These are phyloP conservation scores for Sapayoa aenigma DNA, from an alignment of 2,113 vertebrate genomes.

Conservation along the genomic window DNA sequence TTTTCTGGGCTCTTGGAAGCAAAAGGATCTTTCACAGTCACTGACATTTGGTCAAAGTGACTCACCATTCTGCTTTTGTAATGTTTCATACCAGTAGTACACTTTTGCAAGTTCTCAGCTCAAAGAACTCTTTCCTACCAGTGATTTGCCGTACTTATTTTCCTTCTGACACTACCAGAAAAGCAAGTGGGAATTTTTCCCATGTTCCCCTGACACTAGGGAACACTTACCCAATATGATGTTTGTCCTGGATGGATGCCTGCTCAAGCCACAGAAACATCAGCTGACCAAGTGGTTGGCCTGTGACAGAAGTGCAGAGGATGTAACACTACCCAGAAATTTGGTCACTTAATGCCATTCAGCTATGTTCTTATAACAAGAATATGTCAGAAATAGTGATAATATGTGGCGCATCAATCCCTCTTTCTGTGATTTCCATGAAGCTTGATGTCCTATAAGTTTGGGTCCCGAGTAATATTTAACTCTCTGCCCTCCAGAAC, in stretches of 20 bases:
- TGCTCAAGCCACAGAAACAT: not conserved
- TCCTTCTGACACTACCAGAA: not conserved
- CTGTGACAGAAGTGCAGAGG: not conserved
- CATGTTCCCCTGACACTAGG: rapidly evolving
- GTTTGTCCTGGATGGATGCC: not conserved
- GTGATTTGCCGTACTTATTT: not conserved
- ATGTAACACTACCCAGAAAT: not conserved
- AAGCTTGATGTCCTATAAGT: not conserved
- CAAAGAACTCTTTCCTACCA: not conserved
- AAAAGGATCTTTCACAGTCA: not conserved
- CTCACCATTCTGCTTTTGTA: not conserved
- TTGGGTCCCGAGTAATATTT: not conserved
- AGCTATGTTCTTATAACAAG: not conserved
- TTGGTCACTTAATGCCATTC: not conserved
- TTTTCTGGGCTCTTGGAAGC: not conserved
- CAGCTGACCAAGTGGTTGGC: not conserved
- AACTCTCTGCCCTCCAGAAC: not conserved
- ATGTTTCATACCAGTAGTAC: not conserved
- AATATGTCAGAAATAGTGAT: not conserved
- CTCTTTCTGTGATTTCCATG: not conserved
- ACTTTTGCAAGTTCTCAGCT: not conserved
- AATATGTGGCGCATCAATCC: not conserved
- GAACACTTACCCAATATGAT: not conserved
- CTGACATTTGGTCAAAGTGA: not conserved
- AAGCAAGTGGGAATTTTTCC: not conserved